Percentiles rank a stretch among this genome's conserved stretches.
These are phyloP conservation scores for Watsonalla cultraria DNA, from an alignment of 2,888 invertebrate species.

Conservation along the genomic window DNA sequence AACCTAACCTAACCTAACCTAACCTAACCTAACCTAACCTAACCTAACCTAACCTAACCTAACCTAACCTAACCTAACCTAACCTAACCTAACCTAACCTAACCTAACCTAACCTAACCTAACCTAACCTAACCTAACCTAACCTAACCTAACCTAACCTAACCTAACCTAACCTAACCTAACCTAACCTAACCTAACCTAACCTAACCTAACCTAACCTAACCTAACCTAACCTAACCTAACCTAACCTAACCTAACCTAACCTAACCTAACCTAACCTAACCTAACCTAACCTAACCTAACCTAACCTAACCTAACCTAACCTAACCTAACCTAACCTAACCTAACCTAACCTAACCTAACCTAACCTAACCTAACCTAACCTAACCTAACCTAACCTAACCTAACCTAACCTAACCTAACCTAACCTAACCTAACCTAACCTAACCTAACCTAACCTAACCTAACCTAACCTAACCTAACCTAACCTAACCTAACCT, in stretches of 20 bases:
- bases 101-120: conserved; percentile 6
- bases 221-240: not conserved
- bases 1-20: conserved; percentile 2
- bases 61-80: conserved; percentile 4
- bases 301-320: not conserved
- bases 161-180: not conserved
- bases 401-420: conserved; percentile 3
- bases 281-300: not conserved
- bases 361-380: conserved; percentile 3
- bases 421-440: conserved; percentile 3
- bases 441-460: conserved; percentile 3
- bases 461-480: conserved; percentile 3
- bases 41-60: conserved; percentile 6
- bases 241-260: not conserved
- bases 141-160: conserved; percentile 2
- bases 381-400: conserved; percentile 3
- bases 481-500: conserved; percentile 3
- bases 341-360: not conserved
- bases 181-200: not conserved
- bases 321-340: not conserved
- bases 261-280: not conserved
- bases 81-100: conserved; percentile 5
- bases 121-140: conserved; percentile 6
- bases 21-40: conserved; percentile 6
- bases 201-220: not conserved